Evolutionary conservation across 2,797 vertebrate genomes (phyloP), one percentile per base, ranked within the genome.

Genomic region (Bufotes viridis): DNA sequence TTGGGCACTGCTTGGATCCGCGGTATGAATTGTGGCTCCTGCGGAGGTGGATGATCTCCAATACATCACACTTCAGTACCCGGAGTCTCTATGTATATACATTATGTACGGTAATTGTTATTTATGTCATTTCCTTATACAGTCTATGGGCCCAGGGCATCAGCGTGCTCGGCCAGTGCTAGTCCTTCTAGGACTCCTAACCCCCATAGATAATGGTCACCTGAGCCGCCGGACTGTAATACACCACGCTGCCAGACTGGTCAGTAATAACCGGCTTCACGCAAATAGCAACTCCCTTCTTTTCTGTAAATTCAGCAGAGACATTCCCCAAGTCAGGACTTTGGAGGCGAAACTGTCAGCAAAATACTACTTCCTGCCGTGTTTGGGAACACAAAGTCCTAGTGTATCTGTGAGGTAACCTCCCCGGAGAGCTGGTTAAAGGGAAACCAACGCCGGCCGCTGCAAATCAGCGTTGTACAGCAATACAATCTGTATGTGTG

Each of bases 301-400:
- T 61, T 84, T 58, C 34, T 53, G 83, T 51, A 3, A 15, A 75
- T 61, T 76, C 83, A 84, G 82, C 70, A 75, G 57, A 63, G 72
- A 85, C 57, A 13, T 78, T 85, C 14, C 34, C 26, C 57, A n/a
- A 76, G 57, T 17, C 34, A 78, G 34, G 34, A 76, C 72, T 85
- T 85, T 76, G 72, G 7, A 83, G 81, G 65, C 58, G 11, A 78
- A 34, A 24, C 70, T 17, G 82, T 84, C 82, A 84, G 82, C 72
- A 63, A 63, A 85, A 76, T 11, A 76, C 70, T 7, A 65, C 65
- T 85, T 85, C 83, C 83, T 85, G 72, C 34, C 60, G 53, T 75
- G 70, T 76, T 63, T 65, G 72, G 70, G 83, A 85, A 85, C 83
- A 78, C 15, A 20, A 9, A 18, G 83, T 85, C 58, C 83, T 78